Base-by-base conservation (phyloP, 2,113 vertebrate genomes). In the Recurvirostra avosetta region DNA sequence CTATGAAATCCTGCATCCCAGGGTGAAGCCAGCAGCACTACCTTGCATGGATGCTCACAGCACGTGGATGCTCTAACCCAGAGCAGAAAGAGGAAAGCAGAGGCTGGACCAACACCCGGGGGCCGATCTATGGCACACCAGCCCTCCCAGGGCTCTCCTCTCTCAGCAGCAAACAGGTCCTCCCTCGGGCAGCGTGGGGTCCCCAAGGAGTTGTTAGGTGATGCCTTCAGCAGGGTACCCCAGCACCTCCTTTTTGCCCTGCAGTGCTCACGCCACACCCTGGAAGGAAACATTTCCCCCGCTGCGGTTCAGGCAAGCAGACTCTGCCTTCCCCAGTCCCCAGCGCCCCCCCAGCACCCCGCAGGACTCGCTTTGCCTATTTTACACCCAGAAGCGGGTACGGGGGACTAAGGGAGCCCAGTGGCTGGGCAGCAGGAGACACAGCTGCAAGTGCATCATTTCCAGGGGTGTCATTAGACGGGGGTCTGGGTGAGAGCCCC, bases 151-250 rank as follows among this genome's bases (percentile, higher is more conserved):
- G n/a, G 15, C 38, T 74, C 61, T 71, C 22, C 45, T 38, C 17
- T 27, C 45, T 49, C 72, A 53, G 43, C 36, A 73, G 18, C 43
- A 70, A 21, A 25, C 43, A 68, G 32, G 61, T 56, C 19, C 59
- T 58, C 21, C 36, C 22, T 38, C 2, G 0, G 19, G 63, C 59
- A 66, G 29, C 1, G 0, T 4, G 18, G 72, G 49, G 4, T 77
- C 23, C 14, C 36, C 3, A 2, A 52, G 13, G 9, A 74, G 34
- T 8, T 74, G 41, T 43, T n/a, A 36, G 38, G 30, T 29, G 40
- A 72, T 67, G 45, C 27, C 45, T 81, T 72, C 55, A 59, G 74
- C 43, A 34, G 38, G 34, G 26, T 25, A 38, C 14, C 15, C 13
- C 41, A 66, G 73, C n/a, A 53, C 13, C 32, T 70, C 34, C 38